Evolutionary conservation across 2,797 vertebrate species (phyloP), one percentile per base, ranked within the genome.

Genomic region (Sebastes baramenuke): DNA sequence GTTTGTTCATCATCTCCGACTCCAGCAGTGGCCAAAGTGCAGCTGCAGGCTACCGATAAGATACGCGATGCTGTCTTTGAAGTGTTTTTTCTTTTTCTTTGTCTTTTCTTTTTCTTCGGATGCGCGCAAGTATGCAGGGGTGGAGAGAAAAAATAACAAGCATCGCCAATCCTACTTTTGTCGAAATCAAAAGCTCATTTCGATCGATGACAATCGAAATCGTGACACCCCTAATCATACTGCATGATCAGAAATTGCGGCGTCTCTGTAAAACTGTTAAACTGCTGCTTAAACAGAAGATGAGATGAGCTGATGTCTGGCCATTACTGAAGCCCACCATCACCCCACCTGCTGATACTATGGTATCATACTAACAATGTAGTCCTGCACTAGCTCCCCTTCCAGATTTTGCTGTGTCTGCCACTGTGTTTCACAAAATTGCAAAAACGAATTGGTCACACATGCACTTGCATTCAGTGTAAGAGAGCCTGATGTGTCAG

Each of bases 221-320:
- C 46, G 3, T 8, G 46, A 49, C 46, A 49, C 46, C 7, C 18
- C 46, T 49, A 49, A 60, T 30, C 27, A 30, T 0, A 30, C 9
- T 49, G 22, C 30, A 61, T 14, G 4, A 59, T 24, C 6, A 59
- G 10, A 14, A 20, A 7, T 29, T 6, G 20, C 3, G 22, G 2
- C 34, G 10, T 60, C 42, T 62, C 24, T 46, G 16, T 36, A 4
- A 71, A 64, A 22, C 12, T n/a, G n/a, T n/a, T n/a, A n/a, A 64
- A 27, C 27, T 46, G 60, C 52, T 58, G 65, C 8, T 42, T 32
- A 58, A 6, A 64, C 14, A 65, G 36, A 75, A 38, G 27, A 74
- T 22, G 5, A 61, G 34, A 70, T 68, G 59, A 67, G n/a, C 27
- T 77, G 32, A 79, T 64, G 9, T 29, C 55, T 60, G 54, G 36